A percentile compares a stretch with the other conserved stretches of the same genome.
phyloP scores from a whole-genome alignment of 2,113 vertebrate species.

The Chamaea fasciata region DNA sequence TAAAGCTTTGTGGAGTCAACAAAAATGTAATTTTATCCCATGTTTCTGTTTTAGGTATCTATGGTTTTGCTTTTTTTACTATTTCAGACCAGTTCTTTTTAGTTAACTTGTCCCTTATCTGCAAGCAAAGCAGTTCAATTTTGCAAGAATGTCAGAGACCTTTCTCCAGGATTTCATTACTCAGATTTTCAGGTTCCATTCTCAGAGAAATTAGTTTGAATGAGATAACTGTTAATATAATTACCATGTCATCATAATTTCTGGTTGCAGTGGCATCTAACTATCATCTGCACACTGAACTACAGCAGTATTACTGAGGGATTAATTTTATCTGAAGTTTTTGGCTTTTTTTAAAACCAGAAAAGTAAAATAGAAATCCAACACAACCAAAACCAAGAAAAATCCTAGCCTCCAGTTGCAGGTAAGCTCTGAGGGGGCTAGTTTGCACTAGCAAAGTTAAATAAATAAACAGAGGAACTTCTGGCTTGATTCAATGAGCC shows the following conservation, averaged over 20 bases:
- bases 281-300: not conserved
- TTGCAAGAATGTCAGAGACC: not conserved
- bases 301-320: not conserved
- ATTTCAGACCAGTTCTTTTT: not conserved
- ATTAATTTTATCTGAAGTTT: not conserved
- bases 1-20: not conserved
- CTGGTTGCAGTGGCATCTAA: not conserved
- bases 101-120: not conserved
- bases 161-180: not conserved
- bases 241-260: not conserved
- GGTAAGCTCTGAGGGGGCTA: not conserved
- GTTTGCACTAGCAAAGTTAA: constrained; percentile 5
- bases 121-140: not conserved
- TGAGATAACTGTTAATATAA: not conserved
- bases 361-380: not conserved
- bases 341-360: not conserved
- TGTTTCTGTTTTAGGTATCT: not conserved
- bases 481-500: not conserved
- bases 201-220: not conserved
- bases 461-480: constrained; percentile 22
- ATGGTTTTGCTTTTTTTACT: not conserved
- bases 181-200: not conserved
- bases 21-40: not conserved
- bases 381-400: not conserved
- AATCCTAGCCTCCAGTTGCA: not conserved